These are phyloP conservation scores for Luperina nickerlii DNA, from an alignment of 2,888 invertebrate species.

Conservation along the genomic window DNA sequence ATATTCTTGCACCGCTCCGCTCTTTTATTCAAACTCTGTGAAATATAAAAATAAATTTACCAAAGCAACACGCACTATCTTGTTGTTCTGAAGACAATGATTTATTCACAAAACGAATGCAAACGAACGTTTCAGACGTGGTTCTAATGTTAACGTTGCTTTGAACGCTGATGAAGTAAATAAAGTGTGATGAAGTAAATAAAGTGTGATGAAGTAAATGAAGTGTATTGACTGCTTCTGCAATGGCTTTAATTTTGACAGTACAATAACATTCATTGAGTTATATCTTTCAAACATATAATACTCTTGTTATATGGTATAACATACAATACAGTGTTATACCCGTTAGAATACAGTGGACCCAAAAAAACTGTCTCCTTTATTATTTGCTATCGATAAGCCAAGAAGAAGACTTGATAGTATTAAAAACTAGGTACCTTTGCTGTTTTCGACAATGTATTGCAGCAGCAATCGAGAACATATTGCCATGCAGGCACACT, in stretches of 20 bases:
- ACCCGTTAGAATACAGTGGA: no score
- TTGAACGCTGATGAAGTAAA: constrained; percentile 56
- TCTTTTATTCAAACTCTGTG: constrained; percentile 75
- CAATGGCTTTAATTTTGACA: no score
- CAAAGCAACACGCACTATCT: constrained; percentile 87
- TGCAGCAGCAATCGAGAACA: not conserved
- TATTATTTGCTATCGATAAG: no score
- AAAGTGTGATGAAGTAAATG: constrained; percentile 54
- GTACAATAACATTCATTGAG: no score
- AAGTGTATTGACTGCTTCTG: constrained; percentile 19
- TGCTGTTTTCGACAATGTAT: no score
- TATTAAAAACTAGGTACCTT: no score
- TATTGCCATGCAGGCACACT: not conserved
- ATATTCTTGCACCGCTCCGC: constrained; percentile 48
- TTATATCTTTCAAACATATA: no score
- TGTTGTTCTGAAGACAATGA: constrained; percentile 83
- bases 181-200: constrained; percentile 55
- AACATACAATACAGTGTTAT: no score
- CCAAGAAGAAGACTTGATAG: no score
- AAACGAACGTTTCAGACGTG: constrained; percentile 74
- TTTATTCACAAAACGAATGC: constrained; percentile 78
- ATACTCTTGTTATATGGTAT: no score
- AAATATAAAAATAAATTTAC: constrained; percentile 83
- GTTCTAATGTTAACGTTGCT: constrained; percentile 50
- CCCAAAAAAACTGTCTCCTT: no score